These are phyloP conservation scores for Teleiodes luculella DNA, from an alignment of 2,888 invertebrate genomes.

Conservation along the genomic window DNA sequence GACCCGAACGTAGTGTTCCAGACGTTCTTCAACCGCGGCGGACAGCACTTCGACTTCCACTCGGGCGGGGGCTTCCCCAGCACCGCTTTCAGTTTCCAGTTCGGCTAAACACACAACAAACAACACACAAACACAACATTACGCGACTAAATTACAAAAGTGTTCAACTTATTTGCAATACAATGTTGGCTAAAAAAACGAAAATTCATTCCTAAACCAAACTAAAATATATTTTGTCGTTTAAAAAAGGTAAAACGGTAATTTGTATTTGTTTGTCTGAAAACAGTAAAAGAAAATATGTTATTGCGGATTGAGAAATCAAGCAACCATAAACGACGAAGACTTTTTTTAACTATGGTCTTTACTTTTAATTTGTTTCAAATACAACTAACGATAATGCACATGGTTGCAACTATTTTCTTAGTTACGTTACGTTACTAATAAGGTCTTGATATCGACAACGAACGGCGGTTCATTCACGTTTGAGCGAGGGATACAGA, in stretches of 20 bases:
- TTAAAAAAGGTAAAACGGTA: background rate
- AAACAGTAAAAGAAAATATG: background rate
- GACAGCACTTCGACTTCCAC: constrained; percentile 76
- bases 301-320: background rate
- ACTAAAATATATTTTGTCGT: constrained; percentile 20
- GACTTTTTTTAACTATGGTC: no score
- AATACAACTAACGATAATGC: no score
- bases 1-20: constrained; percentile 92
- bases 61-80: constrained; percentile 77
- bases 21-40: constrained; percentile 85
- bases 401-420: no score
- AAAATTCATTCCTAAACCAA: constrained; percentile 34
- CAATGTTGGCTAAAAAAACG: constrained; percentile 17
- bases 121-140: background rate
- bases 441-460: no score
- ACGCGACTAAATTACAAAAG: background rate
- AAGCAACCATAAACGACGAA: no score
- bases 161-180: background rate
- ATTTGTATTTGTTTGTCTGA: constrained; percentile 7
- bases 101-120: constrained; percentile 69
- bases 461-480: no score
- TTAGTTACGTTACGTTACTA: no score
- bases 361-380: no score
- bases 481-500: no score
- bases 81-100: constrained; percentile 83